Evolutionary conservation across 2,888 invertebrate genomes (phyloP).

Genomic region (Helobdella robusta): DNA sequence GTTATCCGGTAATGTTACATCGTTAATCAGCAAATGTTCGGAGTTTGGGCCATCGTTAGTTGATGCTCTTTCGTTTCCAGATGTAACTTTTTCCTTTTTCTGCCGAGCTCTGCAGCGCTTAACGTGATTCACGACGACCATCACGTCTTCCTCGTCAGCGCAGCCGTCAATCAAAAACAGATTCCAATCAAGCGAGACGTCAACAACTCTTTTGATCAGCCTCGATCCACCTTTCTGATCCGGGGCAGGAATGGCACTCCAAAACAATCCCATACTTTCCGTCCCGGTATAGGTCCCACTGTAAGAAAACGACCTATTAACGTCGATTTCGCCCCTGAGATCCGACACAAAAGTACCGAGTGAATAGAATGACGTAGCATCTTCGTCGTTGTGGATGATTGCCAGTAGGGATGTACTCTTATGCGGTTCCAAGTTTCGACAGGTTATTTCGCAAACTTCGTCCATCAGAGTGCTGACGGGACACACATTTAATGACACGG

Average conservation of each 20-base stretch:
- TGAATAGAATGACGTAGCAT: background rate
- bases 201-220: background rate
- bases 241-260: background rate
- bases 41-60: background rate
- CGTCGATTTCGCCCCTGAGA: background rate
- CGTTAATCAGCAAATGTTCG: no score
- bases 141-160: background rate
- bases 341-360: background rate
- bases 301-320: background rate
- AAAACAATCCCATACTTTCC: background rate
- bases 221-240: background rate
- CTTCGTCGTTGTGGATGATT: background rate
- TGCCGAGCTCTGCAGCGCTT: background rate
- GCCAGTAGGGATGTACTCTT: background rate
- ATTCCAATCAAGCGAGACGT: background rate
- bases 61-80: background rate
- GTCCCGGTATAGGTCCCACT: background rate
- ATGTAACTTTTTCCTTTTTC: background rate
- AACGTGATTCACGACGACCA: background rate
- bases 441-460: background rate
- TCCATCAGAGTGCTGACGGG: background rate
- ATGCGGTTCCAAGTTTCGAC: background rate
- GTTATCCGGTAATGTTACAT: background rate
- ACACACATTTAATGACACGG: no score
- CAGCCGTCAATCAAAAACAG: background rate